phyloP scores from a whole-genome alignment of 2,888 invertebrate genomes.

The Seira musarum region DNA sequence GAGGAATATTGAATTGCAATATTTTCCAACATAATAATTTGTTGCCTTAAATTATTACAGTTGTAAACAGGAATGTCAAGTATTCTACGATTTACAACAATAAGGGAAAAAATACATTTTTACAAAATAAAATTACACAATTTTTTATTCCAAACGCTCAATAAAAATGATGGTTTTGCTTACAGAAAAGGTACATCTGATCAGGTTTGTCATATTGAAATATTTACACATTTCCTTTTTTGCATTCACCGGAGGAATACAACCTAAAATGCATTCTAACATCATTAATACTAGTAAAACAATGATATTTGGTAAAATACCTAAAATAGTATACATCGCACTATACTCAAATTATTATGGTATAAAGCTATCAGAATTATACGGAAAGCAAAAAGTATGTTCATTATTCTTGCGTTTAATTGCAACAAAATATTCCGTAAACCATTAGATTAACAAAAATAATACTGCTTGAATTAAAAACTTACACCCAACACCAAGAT shows the following conservation, averaged over 20 bases:
- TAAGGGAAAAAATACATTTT: too few species aligned
- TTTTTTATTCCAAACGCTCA: background rate
- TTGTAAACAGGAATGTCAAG: too few species aligned
- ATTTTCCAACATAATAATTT: background rate
- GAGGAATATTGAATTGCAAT: too few species aligned
- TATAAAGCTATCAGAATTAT: slow-evolving; percentile 30
- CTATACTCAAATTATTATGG: background rate
- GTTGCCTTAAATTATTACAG: background rate
- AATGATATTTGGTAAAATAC: too few species aligned
- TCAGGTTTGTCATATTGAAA: slow-evolving; percentile 7
- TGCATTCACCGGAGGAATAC: slow-evolving; percentile 1
- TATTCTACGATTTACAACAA: too few species aligned
- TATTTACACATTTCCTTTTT: background rate
- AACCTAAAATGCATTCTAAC: background rate
- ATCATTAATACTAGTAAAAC: background rate
- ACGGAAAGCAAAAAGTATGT: background rate
- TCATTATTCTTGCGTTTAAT: background rate
- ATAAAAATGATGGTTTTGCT: background rate
- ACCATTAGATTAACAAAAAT: slow-evolving; percentile 20
- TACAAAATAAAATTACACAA: background rate
- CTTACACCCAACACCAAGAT: background rate
- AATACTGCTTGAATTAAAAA: slow-evolving; percentile 37
- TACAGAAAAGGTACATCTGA: slow-evolving; percentile 1
- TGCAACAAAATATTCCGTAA: slow-evolving; percentile 2
- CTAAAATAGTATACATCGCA: background rate